Percentiles rank a stretch among this genome's conserved stretches.
phyloP scores from a whole-genome alignment of 1,140 invertebrate species.

The Oncopeltus fasciatus region DNA sequence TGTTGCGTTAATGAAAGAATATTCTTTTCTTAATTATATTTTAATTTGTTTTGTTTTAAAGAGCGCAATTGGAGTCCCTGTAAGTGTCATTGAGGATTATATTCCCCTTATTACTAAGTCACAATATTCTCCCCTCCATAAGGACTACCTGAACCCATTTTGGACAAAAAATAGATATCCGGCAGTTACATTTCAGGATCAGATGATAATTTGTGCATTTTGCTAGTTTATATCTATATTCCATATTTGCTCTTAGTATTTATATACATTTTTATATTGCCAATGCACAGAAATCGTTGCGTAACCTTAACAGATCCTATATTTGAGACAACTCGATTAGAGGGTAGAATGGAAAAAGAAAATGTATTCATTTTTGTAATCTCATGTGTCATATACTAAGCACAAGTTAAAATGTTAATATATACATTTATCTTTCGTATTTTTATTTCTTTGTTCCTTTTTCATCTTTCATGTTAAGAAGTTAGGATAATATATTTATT shows the following conservation, averaged over 20 bases:
- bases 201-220: conserved; percentile 7
- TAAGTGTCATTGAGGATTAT: neutral
- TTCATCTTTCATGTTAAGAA: neutral
- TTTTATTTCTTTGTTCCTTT: conserved; percentile 8
- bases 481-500: conserved; percentile 8
- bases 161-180: neutral
- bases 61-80: conserved; percentile 5
- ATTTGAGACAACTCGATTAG: conserved; percentile 13
- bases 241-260: conserved; percentile 18
- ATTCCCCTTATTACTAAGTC: neutral
- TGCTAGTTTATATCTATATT: conserved; percentile 8
- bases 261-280: conserved; percentile 18
- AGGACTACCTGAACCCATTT: neutral
- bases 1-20: neutral
- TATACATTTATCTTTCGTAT: conserved; percentile 2
- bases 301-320: conserved; percentile 8
- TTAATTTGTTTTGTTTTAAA: neutral
- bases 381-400: conserved; percentile 15
- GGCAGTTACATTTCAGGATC: conserved; percentile 4
- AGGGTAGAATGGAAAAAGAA: conserved; percentile 11
- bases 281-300: conserved; percentile 15
- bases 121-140: neutral
- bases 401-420: conserved; percentile 6
- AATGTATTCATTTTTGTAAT: conserved; percentile 12
- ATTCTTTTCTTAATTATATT: neutral